Conservation (phyloP, 2,113 vertebrate genomes). For the Hyla sarda region DNA sequence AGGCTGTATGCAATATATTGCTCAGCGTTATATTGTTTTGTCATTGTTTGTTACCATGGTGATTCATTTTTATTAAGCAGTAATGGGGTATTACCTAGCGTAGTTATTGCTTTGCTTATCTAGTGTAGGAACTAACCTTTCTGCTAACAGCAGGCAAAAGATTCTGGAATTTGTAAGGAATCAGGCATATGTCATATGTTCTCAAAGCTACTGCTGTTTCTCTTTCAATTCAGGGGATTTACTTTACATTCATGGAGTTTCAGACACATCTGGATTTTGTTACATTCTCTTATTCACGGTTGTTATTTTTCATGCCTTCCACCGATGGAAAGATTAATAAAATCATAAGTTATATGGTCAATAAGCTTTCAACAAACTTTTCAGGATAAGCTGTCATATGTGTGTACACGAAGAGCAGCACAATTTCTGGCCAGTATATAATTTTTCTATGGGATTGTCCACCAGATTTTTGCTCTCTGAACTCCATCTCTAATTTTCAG, state of each 20-base stretch:
- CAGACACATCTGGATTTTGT: not conserved
- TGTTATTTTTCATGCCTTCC: not conserved
- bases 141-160: not conserved
- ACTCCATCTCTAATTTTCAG: too few species aligned
- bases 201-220: not conserved
- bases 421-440: too few species aligned
- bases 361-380: too few species aligned
- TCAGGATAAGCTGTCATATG: too few species aligned
- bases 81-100: not conserved
- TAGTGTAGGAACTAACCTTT: not conserved
- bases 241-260: not conserved
- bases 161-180: not conserved
- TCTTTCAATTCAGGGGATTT: not conserved
- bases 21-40: not conserved
- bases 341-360: not conserved
- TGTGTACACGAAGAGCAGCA: too few species aligned
- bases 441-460: too few species aligned
- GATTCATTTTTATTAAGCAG: not conserved
- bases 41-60: conserved; percentile 1
- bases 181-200: not conserved
- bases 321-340: not conserved
- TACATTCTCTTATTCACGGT: not conserved
- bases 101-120: not conserved
- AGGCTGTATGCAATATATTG: not conserved
- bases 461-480: too few species aligned